Percentiles rank a stretch among this genome's conserved stretches.
phyloP scores from a whole-genome alignment of 2,113 vertebrate species.

The Brevimyrus niger region DNA sequence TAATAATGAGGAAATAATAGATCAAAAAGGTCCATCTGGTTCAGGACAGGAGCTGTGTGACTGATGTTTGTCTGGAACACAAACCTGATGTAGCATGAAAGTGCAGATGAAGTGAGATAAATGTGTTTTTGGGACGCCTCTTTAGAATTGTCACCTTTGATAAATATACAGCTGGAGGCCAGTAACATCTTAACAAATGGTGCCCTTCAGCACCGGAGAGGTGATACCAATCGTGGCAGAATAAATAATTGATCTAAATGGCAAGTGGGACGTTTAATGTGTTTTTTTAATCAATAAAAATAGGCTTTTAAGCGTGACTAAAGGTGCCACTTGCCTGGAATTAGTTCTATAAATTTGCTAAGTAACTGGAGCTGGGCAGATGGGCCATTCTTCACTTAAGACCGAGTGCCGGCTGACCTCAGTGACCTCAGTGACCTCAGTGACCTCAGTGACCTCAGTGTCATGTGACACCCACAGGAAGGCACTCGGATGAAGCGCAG shows the following conservation, averaged over 20 bases:
- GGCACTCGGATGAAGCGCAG: neutral
- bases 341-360: neutral
- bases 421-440: neutral
- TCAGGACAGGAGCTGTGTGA: constrained; percentile 16
- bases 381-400: neutral
- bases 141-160: constrained; percentile 22
- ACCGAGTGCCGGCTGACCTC: neutral
- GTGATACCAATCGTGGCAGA: neutral
- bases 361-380: neutral
- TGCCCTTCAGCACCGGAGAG: neutral
- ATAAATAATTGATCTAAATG: neutral
- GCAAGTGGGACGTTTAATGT: neutral
- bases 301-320: neutral
- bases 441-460: neutral
- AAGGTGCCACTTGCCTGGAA: neutral
- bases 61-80: constrained; percentile 39
- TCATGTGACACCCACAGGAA: neutral
- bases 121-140: constrained; percentile 28
- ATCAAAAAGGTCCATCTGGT: constrained; percentile 28
- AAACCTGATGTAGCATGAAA: constrained; percentile 32
- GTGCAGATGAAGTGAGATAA: constrained; percentile 48
- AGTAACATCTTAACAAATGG: constrained; percentile 28
- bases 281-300: constrained; percentile 15
- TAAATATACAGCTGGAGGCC: constrained; percentile 34
- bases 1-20: constrained; percentile 32